phyloP scores from a whole-genome alignment of 2,888 invertebrate species.

The Phlogophora meticulosa region DNA sequence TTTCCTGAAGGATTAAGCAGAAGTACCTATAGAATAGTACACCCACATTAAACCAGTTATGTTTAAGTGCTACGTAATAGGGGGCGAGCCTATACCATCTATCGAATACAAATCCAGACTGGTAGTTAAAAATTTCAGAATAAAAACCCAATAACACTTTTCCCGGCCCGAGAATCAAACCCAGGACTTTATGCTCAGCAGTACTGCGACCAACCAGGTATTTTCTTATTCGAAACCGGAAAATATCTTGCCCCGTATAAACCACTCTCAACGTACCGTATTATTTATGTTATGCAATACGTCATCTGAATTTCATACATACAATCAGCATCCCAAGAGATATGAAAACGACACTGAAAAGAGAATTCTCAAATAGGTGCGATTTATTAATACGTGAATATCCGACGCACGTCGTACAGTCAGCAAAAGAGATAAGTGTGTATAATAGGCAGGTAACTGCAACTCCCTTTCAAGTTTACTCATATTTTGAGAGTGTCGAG shows the following conservation, averaged over 20 bases:
- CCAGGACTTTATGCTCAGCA: no score
- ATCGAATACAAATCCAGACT: no score
- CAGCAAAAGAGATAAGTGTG: constrained; percentile 2
- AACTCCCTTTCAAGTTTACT: constrained; percentile 9
- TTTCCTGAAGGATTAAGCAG: no score
- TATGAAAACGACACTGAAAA: constrained; percentile 30
- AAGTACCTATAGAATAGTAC: no score
- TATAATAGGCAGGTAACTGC: neutral
- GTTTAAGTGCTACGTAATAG: no score
- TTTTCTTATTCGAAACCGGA: neutral
- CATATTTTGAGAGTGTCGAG: neutral
- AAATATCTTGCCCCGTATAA: neutral
- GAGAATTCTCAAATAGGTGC: constrained; percentile 28
- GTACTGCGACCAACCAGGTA: no score
- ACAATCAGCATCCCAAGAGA: constrained; percentile 35
- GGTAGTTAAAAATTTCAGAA: no score
- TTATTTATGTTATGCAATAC: constrained; percentile 23
- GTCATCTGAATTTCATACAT: constrained; percentile 41
- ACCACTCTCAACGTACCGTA: neutral
- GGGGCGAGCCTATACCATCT: no score
- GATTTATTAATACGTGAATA: constrained; percentile 29
- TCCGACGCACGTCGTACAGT: constrained; percentile 1
- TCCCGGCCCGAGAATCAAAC: no score
- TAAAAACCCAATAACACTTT: no score
- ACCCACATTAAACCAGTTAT: no score